Base-by-base conservation (phyloP, 1,140 invertebrate genomes). In the Drosophila asahinai region DNA sequence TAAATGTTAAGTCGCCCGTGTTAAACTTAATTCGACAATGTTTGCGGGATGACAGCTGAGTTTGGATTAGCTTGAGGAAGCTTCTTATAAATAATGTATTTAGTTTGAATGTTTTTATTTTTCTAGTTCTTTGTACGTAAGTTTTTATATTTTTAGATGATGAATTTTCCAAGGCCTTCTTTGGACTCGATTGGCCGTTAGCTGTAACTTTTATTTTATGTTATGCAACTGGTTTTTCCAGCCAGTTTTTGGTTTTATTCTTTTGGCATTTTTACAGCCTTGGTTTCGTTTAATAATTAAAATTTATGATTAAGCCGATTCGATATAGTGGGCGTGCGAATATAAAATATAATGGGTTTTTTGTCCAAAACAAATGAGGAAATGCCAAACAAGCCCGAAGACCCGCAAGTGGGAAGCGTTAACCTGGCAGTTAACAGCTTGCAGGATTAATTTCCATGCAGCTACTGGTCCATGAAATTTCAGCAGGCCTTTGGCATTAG, bases 401-500 rank as follows among this genome's bases (percentile, higher is more conserved):
- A 38, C 7, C 4, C 12, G 1, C 52, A 22, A n/a, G 36, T 25
- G 55, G 6, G 25, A 42, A 58, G 55, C 22, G 9, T 58, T 43
- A 58, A 57, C 22, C 19, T 57, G 54, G 54, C 52, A 22, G 52
- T 14, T 7, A 22, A 15, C 14, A 40, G 54, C 54, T 40, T 57
- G 33, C 33, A 55, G 52, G 52, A 55, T 38, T 55, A 55, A 57
- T 57, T 57, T 57, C 19, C 8, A 57, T 57, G 19, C 19, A 40
- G 36, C 54, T 57, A 57, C 54, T 57, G 36, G 54, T 40, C 54
- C 36, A 2, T 40, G 54, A 30, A 40, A 25, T 40, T 40, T 14
- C 54, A 15, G 15, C 17, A 36, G 55, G 49, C 47, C 61, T 40
- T 63, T 55, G 60, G 51, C 72, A 75, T 75, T 75, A 55, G 51